Base-by-base conservation (phyloP, 2,888 invertebrate species). In the Acleris holmiana region DNA sequence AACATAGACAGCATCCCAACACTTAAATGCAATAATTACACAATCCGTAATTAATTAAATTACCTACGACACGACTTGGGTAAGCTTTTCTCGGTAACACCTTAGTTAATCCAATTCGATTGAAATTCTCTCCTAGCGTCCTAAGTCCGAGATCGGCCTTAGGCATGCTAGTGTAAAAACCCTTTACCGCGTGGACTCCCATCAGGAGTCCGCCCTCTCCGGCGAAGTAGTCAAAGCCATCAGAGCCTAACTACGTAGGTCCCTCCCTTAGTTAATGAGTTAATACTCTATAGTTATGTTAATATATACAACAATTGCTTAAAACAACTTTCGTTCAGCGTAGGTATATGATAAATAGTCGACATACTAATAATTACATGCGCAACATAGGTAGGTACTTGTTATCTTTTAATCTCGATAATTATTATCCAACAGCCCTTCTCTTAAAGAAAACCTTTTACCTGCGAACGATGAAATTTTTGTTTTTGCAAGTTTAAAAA, bases 261-360 rank as follows among this genome's bases (percentile, higher is more conserved):
- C n/a, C n/a, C n/a, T n/a, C n/a, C 15, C n/a, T 47, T 10, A 47
- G 10, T 47, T 47, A 40, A 19, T 53, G 8, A 54, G n/a, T n/a
- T n/a, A n/a, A n/a, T n/a, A n/a, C 23, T 54, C 10, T 41, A 44
- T 23, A 44, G 21, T 44, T 55, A 44, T 55, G 55, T 10, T 44
- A 55, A 55, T 55, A 44, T 55, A 47, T 18, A 47, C 21, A 21
- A 55, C 23, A 55, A 44, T 55, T 55, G 44, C 55, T 23, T 19
- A 18, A 44, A 44, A 46, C 56, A 7, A 57, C 56, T 57, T 57
- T 57, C 55, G 13, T 55, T 41, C 44, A 47, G 19, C 47, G 17
- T 21, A 29, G 7, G 2, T n/a, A n/a, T 18, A 55, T 55, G 55
- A 55, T 55, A 41, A 21, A 55, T 44, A 41, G 19, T n/a, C 18